Base-by-base conservation (phyloP, 1,140 invertebrate genomes). In the Hyposmocoma kahamanoa region DNA sequence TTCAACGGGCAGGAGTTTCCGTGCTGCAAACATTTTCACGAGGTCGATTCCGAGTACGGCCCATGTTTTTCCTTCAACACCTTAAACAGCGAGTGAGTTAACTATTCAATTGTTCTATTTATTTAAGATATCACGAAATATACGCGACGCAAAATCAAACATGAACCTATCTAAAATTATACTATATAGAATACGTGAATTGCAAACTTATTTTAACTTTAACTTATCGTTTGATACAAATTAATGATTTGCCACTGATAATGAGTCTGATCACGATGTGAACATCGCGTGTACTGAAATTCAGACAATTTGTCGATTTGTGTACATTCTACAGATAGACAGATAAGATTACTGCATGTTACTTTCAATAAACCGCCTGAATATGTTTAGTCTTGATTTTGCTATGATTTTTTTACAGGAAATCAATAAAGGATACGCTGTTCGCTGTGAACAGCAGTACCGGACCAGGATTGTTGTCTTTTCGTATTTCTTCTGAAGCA, bases 1-100 rank as follows among this genome's bases (percentile, higher is more conserved):
- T 90, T 88, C 81, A 88, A 87, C 53, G 66, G 56, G 9, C 22
- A 66, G 41, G 34, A 56, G 20, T 88, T 90, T 50, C 63, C 87
- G 53, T 91, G 90, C 59, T 90, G 89, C 55, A 66, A 85, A 8
- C 55, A 87, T 34, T 90, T 90, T 63, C 59, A 83, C 46, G 72
- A 79, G 0, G 55, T 90, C 3, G 74, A 88, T 44, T 90, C 89
- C 0, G 88, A 89, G 56, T 79, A 82, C 56, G 90, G 89, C 11
- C 48, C 78, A 18, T 90, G 89, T 56, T 90, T 68, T 64, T 77
- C 87, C 8, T 71, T 90, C 36, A 90, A 90, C 67, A 87, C 86
- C 3, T 57, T 88, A 44, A 87, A 89, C 56, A 87, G 84, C 53
- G 72, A 52, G 88, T 77, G 58, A 67, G 47, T 48, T 13, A 30